These are phyloP conservation scores for Malthinus flaveolus DNA, from an alignment of 2,888 invertebrate genomes.

Conservation along the genomic window DNA sequence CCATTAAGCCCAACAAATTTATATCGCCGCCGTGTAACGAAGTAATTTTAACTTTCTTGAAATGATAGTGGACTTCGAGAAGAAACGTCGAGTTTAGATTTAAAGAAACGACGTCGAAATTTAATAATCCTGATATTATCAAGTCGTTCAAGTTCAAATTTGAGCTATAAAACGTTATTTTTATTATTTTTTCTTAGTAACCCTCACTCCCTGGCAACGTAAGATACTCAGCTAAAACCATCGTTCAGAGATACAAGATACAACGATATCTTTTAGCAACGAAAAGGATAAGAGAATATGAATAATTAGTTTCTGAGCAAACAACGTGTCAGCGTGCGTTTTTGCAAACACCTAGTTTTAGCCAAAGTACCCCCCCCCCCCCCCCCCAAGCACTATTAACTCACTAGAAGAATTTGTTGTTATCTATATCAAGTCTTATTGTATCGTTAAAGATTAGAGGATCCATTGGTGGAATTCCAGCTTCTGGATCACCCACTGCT, in stretches of 20 bases:
- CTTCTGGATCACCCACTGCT: neutral
- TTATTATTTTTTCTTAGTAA: neutral
- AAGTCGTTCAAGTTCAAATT: neutral
- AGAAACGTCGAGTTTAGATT: neutral
- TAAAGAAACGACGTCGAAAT: slow-evolving; percentile 5
- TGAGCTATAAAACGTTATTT: neutral
- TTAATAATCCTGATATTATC: neutral
- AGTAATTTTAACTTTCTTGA: neutral
- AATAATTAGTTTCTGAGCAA: no score
- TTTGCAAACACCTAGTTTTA: no score
- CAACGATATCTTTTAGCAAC: no score
- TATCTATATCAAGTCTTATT: neutral
- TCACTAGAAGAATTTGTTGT: neutral
- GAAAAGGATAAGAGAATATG: no score
- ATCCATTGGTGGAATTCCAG: slow-evolving; percentile 5
- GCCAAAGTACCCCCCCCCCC: no score
- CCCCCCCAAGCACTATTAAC: neutral
- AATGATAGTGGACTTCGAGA: neutral
- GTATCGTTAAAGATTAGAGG: neutral
- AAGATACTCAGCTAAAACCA: no score
- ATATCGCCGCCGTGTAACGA: neutral
- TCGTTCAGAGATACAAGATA: no score
- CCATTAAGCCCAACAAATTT: neutral
- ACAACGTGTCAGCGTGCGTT: no score
- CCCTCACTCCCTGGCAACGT: no score